Conservation (phyloP, 1,140 invertebrate genomes). For the Ylistrum balloti region DNA sequence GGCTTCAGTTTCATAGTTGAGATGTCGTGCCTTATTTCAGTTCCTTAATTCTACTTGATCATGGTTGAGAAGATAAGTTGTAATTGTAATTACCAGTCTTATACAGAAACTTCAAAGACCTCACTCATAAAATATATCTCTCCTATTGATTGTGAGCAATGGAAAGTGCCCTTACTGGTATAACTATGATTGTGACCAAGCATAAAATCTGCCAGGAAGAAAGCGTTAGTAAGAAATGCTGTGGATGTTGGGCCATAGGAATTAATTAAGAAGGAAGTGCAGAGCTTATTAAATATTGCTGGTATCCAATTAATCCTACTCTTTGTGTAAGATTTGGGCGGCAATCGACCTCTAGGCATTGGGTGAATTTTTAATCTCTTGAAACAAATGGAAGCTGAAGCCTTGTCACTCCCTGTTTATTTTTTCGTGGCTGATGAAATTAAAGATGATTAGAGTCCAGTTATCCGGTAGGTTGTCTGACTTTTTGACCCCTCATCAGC, state of each 20-base stretch:
- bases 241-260: neutral
- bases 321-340: conserved; percentile 26
- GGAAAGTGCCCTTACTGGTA: neutral
- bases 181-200: conserved; percentile 7
- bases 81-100: conserved; percentile 28
- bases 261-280: conserved; percentile 28
- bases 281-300: conserved; percentile 31
- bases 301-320: conserved; percentile 8
- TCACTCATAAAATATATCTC: conserved; percentile 30
- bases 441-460: conserved; percentile 46
- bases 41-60: neutral
- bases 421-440: conserved; percentile 54
- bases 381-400: conserved; percentile 55
- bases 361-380: conserved; percentile 35
- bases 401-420: conserved; percentile 52
- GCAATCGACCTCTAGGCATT: conserved; percentile 1
- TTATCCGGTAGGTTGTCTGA: conserved; percentile 47
- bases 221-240: neutral
- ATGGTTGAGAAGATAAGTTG: conserved; percentile 34
- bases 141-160: conserved; percentile 24
- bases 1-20: conserved; percentile 5
- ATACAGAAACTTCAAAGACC: neutral
- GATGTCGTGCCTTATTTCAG: conserved; percentile 24
- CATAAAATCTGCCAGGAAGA: neutral
- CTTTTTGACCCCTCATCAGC: conserved; percentile 52